Percentiles rank a stretch among this genome's conserved stretches.
Evolutionary conservation across 2,888 invertebrate genomes (phyloP).

Genomic region (Colletes collaris): DNA sequence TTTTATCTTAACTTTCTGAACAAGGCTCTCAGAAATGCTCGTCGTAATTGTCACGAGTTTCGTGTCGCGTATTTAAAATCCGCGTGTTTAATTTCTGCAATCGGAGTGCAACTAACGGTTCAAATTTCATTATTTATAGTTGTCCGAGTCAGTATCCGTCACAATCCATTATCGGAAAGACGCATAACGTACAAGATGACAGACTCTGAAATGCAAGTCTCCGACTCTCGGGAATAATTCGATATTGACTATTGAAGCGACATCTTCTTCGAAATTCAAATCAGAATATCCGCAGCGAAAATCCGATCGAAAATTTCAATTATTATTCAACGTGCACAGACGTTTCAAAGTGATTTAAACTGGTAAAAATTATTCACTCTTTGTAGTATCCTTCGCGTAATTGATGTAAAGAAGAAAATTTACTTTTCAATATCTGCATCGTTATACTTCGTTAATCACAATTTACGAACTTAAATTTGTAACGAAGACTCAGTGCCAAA

Average conservation of each 20-base stretch:
- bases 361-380: no score
- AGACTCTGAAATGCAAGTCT: conserved; percentile 33
- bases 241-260: conserved; percentile 33
- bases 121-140: background rate
- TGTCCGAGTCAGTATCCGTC: conserved; percentile 20
- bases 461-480: no score
- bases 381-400: no score
- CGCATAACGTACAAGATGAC: conserved; percentile 27
- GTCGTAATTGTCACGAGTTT: no score
- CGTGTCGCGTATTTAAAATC: no score
- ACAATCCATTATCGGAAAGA: conserved; percentile 35
- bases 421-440: no score
- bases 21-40: no score
- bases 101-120: background rate
- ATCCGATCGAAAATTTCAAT: background rate
- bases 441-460: no score
- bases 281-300: background rate
- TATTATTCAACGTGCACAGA: background rate
- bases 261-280: conserved; percentile 7
- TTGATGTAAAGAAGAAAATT: no score
- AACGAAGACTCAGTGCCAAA: no score
- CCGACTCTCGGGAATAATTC: conserved; percentile 38
- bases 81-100: background rate
- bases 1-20: no score
- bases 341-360: no score